Conservation (phyloP, 2,888 invertebrate species). For the Lasius fuliginosus region DNA sequence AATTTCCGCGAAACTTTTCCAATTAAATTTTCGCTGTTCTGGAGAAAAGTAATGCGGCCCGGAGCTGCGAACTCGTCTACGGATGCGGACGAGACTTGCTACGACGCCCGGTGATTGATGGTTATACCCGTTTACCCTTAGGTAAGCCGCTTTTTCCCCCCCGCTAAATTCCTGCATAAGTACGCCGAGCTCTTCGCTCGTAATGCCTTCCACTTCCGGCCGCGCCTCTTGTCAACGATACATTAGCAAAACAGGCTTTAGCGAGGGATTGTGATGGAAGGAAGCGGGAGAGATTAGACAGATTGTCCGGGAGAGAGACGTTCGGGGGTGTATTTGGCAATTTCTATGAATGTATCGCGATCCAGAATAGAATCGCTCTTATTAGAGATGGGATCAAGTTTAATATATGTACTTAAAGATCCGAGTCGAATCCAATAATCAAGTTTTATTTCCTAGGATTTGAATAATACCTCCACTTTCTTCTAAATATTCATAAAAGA, state of each 20-base stretch:
- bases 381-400: not conserved
- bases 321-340: not conserved
- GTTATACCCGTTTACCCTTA: constrained; percentile 42
- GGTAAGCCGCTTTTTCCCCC: constrained; percentile 47
- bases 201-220: constrained; percentile 44
- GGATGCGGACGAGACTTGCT: constrained; percentile 53
- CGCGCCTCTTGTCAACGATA: constrained; percentile 47
- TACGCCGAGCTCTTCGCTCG: constrained; percentile 21
- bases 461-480: too few relatives aligned
- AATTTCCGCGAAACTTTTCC: constrained; percentile 71
- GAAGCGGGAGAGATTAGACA: not conserved
- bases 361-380: not conserved
- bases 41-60: constrained; percentile 50
- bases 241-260: constrained; percentile 28
- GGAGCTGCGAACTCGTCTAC: constrained; percentile 38
- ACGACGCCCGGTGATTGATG: constrained; percentile 51
- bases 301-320: not conserved
- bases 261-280: not conserved
- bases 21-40: constrained; percentile 74
- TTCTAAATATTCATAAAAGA: too few relatives aligned
- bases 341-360: not conserved
- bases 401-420: too few relatives aligned
- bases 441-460: too few relatives aligned
- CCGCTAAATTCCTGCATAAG: constrained; percentile 51
- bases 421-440: too few relatives aligned